phyloP scores from a whole-genome alignment of 2,888 invertebrate genomes.

The Anticlea derivata region DNA sequence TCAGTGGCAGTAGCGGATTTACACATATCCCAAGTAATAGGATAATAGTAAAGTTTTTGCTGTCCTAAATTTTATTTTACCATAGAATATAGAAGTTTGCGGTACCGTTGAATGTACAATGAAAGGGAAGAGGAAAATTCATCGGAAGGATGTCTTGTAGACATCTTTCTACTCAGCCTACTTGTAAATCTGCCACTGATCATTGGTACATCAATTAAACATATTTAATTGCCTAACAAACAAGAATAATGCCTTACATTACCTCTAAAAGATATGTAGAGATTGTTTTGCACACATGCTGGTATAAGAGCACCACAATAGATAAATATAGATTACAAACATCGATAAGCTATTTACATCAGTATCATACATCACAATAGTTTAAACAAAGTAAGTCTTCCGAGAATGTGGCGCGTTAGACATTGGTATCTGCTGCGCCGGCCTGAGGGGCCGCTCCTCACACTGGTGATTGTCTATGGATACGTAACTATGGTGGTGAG shows the following conservation, averaged over 20 bases:
- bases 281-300: conserved; percentile 15
- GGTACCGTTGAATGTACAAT: no score
- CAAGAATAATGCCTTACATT: conserved; percentile 14
- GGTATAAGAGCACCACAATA: conserved; percentile 30
- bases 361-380: conserved; percentile 42
- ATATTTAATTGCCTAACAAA: conserved; percentile 10
- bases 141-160: no score
- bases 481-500: conserved; percentile 84
- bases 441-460: conserved; percentile 77
- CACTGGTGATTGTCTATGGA: conserved; percentile 81
- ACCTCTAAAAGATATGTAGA: conserved; percentile 26
- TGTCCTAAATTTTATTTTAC: no score
- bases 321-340: conserved; percentile 26
- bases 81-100: no score
- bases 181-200: no score
- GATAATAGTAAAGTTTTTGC: no score
- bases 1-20: no score
- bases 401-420: conserved; percentile 74
- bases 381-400: conserved; percentile 81
- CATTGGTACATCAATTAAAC: not conserved
- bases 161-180: no score
- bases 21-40: no score
- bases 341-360: conserved; percentile 46
- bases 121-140: no score
- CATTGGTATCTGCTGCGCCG: conserved; percentile 78